These are phyloP conservation scores for Eristalis arbustorum DNA, from an alignment of 2,888 invertebrate species.

Conservation along the genomic window DNA sequence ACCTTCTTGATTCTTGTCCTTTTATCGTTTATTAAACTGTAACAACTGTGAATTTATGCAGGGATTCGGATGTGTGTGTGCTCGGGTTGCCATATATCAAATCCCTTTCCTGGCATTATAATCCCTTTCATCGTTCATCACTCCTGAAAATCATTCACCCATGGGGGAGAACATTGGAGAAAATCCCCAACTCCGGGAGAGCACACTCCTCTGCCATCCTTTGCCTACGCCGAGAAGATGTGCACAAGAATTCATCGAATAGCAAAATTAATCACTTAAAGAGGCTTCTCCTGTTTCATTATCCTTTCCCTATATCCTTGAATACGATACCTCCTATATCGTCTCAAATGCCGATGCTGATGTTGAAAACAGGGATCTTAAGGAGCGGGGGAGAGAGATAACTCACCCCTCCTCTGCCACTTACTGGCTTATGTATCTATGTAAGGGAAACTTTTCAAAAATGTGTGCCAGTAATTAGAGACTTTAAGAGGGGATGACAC, in stretches of 20 bases:
- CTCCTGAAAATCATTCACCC: constrained; percentile 47
- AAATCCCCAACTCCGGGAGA: constrained; percentile 1
- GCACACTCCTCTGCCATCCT: neutral
- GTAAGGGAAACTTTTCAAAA: constrained; percentile 36
- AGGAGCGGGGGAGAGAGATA: neutral
- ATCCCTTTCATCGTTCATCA: constrained; percentile 62
- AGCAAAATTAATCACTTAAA: constrained; percentile 59
- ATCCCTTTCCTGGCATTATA: constrained; percentile 56
- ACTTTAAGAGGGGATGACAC: constrained; percentile 47
- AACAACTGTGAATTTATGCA: constrained; percentile 27
- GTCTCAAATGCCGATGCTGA: constrained; percentile 21
- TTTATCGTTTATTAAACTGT: constrained; percentile 64
- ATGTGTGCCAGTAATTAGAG: constrained; percentile 65
- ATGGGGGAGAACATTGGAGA: constrained; percentile 12
- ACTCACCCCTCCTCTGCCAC: neutral
- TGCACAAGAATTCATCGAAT: constrained; percentile 39
- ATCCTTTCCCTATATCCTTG: constrained; percentile 31
- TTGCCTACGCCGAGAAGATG: constrained; percentile 6
- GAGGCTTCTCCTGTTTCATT: constrained; percentile 54
- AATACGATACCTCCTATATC: constrained; percentile 32
- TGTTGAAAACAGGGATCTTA: neutral
- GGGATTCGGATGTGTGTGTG: neutral
- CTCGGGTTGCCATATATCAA: constrained; percentile 38
- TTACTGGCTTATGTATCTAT: constrained; percentile 18
- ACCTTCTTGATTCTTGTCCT: constrained; percentile 48